A percentile compares a stretch with the other conserved stretches of the same genome.
These are phyloP conservation scores for Sorex araneus DNA, from an alignment of 2,113 vertebrate species.

Conservation along the genomic window DNA sequence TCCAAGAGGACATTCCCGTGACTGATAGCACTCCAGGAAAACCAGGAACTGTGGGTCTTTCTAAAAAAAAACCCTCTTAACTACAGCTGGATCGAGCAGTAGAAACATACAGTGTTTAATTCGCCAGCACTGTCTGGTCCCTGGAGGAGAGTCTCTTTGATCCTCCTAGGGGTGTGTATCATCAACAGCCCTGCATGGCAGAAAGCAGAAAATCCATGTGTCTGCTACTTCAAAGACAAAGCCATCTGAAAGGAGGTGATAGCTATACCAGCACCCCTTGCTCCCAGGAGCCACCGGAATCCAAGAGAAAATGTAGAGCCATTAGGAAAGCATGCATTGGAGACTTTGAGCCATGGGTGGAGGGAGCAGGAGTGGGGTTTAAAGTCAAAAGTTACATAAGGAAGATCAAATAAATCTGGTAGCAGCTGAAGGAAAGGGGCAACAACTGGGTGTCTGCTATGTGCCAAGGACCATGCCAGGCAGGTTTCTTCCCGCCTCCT, in stretches of 20 bases:
- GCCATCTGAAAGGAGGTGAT: background rate
- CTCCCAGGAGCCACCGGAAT: constrained; percentile 33
- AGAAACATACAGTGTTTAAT: constrained; percentile 12
- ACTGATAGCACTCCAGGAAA: background rate
- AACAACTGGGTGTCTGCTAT: background rate
- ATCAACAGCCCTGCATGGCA: constrained; percentile 38
- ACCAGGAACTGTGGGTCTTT: background rate
- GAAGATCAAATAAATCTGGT: constrained; percentile 56
- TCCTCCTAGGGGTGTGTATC: constrained; percentile 18
- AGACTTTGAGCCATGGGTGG: background rate
- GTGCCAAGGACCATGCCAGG: background rate
- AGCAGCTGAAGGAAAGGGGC: background rate
- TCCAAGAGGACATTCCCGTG: constrained; percentile 55
- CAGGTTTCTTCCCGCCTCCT: background rate
- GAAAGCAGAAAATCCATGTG: constrained; percentile 61
- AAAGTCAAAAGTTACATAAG: constrained; percentile 39
- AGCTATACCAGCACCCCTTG: constrained; percentile 40
- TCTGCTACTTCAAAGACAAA: constrained; percentile 57
- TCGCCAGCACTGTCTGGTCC: constrained; percentile 19
- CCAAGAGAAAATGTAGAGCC: constrained; percentile 1
- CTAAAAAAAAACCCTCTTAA: constrained; percentile 26
- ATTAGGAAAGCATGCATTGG: background rate
- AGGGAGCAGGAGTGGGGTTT: background rate
- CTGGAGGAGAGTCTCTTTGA: constrained; percentile 24
- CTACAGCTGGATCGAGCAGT: background rate